Conservation (phyloP, 2,113 vertebrate genomes). For the Psilopsiagon aurifrons region DNA sequence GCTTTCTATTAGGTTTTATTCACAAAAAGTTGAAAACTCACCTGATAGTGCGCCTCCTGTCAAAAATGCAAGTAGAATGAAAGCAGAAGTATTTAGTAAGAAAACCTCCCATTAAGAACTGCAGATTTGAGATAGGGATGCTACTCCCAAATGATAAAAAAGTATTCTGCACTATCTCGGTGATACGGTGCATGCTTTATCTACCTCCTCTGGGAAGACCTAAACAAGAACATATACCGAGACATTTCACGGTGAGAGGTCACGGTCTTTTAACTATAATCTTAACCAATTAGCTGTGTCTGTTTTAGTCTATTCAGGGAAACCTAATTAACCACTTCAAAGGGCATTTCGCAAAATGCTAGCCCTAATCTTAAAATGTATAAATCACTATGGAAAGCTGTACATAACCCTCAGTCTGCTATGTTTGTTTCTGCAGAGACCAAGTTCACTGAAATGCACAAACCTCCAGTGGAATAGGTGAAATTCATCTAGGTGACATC, state of each 20-base stretch:
- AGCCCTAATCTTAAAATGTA: conserved; percentile 7
- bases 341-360: background rate
- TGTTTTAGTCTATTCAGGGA: background rate
- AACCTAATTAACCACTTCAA: conserved; percentile 18
- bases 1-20: background rate
- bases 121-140: background rate
- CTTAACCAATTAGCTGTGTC: conserved; percentile 5
- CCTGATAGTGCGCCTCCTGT: background rate
- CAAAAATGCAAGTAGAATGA: conserved; percentile 7
- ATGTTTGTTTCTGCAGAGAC: background rate
- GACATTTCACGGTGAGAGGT: background rate
- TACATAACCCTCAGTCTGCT: background rate
- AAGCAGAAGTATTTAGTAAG: background rate
- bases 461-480: background rate
- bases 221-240: background rate
- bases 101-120: background rate
- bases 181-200: background rate
- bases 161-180: background rate
- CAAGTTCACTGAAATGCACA: background rate
- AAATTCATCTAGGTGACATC: background rate
- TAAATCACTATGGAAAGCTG: background rate
- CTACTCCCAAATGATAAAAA: background rate
- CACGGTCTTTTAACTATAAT: background rate
- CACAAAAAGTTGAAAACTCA: background rate
- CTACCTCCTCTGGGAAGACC: background rate